phyloP scores from a whole-genome alignment of 2,888 invertebrate genomes.

The Melanotus villosus region DNA sequence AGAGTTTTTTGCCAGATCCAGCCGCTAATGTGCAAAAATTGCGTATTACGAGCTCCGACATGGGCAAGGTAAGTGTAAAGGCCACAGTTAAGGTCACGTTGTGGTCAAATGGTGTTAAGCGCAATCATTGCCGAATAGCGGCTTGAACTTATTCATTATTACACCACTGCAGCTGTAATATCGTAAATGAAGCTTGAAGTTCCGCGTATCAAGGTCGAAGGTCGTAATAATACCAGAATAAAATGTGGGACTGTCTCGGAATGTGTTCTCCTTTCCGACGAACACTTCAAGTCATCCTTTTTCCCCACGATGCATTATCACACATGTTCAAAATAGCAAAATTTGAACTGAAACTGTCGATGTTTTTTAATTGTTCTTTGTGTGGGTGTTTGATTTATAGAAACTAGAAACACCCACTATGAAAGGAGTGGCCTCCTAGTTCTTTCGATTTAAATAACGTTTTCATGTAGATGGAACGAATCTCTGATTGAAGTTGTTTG shows the following conservation, averaged over 20 bases:
- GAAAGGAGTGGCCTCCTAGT: slow-evolving; percentile 34
- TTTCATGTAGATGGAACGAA: slow-evolving; percentile 21
- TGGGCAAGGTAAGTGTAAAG: slow-evolving; percentile 44
- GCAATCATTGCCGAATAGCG: slow-evolving; percentile 54
- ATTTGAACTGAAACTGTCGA: slow-evolving; percentile 51
- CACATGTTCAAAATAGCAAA: too few relatives aligned
- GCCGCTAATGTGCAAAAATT: slow-evolving; percentile 31
- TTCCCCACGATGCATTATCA: too few relatives aligned
- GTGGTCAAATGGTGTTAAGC: slow-evolving; percentile 47
- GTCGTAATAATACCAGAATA: slow-evolving; percentile 46
- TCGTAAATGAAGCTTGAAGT: slow-evolving; percentile 58
- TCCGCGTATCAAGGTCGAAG: slow-evolving; percentile 62
- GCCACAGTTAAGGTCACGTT: slow-evolving; percentile 47
- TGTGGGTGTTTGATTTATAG: slow-evolving; percentile 52
- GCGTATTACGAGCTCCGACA: slow-evolving; percentile 27
- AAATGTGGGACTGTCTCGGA: slow-evolving; percentile 13
- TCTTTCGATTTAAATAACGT: slow-evolving; percentile 31
- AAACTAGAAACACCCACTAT: slow-evolving; percentile 31
- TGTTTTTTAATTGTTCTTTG: slow-evolving; percentile 49
- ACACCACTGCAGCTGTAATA: slow-evolving; percentile 36
- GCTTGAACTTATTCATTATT: slow-evolving; percentile 48
- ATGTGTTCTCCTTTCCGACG: too few relatives aligned
- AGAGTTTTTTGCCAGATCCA: slow-evolving; percentile 23
- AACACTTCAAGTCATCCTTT: too few relatives aligned
- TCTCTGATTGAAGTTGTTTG: slow-evolving; percentile 25